Conservation (phyloP, 2,113 vertebrate genomes). For the Prunella fulvescens region DNA sequence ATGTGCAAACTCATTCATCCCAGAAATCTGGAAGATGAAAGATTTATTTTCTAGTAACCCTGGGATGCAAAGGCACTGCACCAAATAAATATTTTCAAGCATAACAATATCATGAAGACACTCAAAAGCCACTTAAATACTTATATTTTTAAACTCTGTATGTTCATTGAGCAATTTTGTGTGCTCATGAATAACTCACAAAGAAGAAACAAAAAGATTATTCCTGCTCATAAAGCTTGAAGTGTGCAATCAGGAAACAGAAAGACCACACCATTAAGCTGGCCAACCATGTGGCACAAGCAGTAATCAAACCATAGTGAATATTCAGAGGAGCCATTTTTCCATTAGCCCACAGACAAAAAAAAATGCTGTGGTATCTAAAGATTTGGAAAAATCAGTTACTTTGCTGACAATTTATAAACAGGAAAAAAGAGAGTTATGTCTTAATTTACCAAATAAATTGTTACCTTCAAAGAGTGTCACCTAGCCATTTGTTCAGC, state of each 20-base stretch:
- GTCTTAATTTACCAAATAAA: slow-evolving; percentile 17
- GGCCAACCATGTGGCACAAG: background rate
- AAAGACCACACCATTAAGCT: slow-evolving; percentile 7
- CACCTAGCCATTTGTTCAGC: background rate
- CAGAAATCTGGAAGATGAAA: background rate
- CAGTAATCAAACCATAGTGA: background rate
- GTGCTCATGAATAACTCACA: background rate
- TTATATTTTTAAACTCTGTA: background rate
- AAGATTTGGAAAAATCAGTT: slow-evolving; percentile 15
- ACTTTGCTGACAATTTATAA: background rate
- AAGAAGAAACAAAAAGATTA: background rate
- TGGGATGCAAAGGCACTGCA: background rate
- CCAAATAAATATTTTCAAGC: background rate
- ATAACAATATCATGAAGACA: background rate
- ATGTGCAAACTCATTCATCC: background rate
- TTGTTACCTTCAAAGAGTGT: background rate
- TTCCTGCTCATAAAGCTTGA: slow-evolving; percentile 15
- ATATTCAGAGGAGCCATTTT: background rate
- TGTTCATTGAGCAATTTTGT: background rate
- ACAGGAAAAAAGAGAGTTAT: background rate
- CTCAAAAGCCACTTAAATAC: background rate
- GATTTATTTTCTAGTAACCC: background rate
- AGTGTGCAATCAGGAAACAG: background rate
- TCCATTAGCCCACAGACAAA: background rate
- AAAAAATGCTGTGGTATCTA: background rate